A percentile compares a stretch with the other conserved stretches of the same genome.
phyloP scores from a whole-genome alignment of 1,140 invertebrate genomes.

The Plodia interpunctella region DNA sequence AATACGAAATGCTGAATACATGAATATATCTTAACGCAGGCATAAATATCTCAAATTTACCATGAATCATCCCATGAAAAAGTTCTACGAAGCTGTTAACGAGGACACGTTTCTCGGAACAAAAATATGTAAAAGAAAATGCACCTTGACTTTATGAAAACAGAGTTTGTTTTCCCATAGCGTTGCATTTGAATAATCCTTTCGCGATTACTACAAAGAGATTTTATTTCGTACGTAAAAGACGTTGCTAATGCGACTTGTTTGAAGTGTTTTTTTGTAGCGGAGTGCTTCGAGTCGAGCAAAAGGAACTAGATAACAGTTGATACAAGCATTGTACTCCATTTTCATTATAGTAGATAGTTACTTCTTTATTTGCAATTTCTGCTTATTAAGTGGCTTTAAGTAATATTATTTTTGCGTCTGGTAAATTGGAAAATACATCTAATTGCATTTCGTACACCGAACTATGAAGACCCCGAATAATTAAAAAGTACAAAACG shows the following conservation, averaged over 20 bases:
- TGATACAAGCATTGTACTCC: slow-evolving; percentile 16
- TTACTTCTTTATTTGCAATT: neutral
- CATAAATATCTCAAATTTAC: slow-evolving; percentile 17
- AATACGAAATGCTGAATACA: neutral
- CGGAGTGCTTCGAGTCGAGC: slow-evolving; percentile 10
- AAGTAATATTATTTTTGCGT: neutral
- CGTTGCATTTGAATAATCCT: slow-evolving; percentile 26
- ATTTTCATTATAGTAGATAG: slow-evolving; percentile 15
- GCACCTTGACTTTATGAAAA: slow-evolving; percentile 4
- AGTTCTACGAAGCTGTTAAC: slow-evolving; percentile 9
- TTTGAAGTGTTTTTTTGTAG: slow-evolving; percentile 34
- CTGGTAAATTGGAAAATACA: no score
- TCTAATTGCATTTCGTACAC: no score
- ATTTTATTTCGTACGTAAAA: slow-evolving; percentile 24
- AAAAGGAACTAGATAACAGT: slow-evolving; percentile 12
- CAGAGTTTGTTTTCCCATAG: slow-evolving; percentile 8
- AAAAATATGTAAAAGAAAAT: slow-evolving; percentile 8
- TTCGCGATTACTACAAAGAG: slow-evolving; percentile 29
- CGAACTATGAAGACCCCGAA: no score
- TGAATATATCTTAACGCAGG: neutral
- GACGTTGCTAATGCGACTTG: slow-evolving; percentile 36
- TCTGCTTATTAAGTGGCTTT: no score
- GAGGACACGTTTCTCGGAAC: slow-evolving; percentile 4
- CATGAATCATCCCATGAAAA: slow-evolving; percentile 16
- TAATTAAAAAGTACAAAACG: no score